Evolutionary conservation across 2,797 vertebrate genomes (phyloP), one percentile per base, ranked within the genome.

Genomic region (Vipera ursinii): DNA sequence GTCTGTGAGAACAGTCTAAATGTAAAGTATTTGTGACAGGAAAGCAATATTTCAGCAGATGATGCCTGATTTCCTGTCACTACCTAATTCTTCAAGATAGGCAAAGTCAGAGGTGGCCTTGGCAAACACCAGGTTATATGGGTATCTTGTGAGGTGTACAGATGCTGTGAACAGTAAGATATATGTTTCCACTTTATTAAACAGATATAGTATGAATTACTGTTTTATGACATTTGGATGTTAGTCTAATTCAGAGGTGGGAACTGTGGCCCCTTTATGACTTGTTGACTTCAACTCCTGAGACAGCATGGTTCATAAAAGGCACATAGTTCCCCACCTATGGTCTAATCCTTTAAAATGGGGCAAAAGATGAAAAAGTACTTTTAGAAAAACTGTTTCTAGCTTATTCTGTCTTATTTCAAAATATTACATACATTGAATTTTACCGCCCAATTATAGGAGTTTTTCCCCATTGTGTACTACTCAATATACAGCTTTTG

Each of bases 11-110:
- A 56, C 20, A 89, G 53, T 93, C 8, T 53, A 91, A 93, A 91
- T 14, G 89, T 73, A 2, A 61, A 93, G 86, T 0, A 91, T 48
- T 82, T 82, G 3, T 85, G 93, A 63, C 86, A 87, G 63, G 55
- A 87, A 93, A 93, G 73, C 89, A 3, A 90, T 55, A 48, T 91
- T 91, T 91, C 73, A 73, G 44, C 92, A 88, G 82, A 94, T 94
- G 14, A 8, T 91, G 22, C 24, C 60, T 20, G 9, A 78, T 6
- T 94, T 86, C 69, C 82, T 44, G 17, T 51, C 63, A 53, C 14
- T 53, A 48, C 15, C 55, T n/a, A 89, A 28, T 26, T 8, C 92
- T 56, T 73, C 63, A 93, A 89, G 4, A 92, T 51, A 44, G 92
- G 44, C 3, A 85, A 86, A 91, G 4, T 26, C 61, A 87, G 2